These are phyloP conservation scores for Musca domestica DNA, from an alignment of 1,140 invertebrate genomes.

Conservation along the genomic window DNA sequence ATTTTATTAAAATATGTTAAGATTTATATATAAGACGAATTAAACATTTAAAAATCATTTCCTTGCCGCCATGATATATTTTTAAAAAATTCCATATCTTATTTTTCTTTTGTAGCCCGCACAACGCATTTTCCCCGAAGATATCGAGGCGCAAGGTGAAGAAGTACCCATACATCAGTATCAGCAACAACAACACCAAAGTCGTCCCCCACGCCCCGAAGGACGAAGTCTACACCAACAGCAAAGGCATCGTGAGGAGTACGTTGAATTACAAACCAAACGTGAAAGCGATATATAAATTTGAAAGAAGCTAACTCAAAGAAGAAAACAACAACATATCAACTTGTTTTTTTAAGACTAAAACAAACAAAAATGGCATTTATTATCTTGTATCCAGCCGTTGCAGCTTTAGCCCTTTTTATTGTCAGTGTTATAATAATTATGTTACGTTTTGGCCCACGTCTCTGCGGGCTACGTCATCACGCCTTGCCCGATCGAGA, in stretches of 20 bases:
- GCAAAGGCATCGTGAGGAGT: constrained; percentile 59
- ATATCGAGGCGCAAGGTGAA: constrained; percentile 41
- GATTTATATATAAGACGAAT: background rate
- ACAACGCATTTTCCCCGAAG: constrained; percentile 49
- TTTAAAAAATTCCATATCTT: background rate
- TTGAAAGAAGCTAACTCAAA: constrained; percentile 12
- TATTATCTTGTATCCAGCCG: constrained; percentile 71
- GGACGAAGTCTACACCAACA: constrained; percentile 44
- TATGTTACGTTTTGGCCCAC: constrained; percentile 69
- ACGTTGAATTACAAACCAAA: constrained; percentile 70
- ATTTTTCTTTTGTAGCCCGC: constrained; percentile 36
- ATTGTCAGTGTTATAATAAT: constrained; percentile 72
- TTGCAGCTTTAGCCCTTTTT: constrained; percentile 68
- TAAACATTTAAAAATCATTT: background rate
- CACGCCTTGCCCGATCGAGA: constrained; percentile 60
- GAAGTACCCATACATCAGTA: constrained; percentile 39
- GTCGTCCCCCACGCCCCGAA: constrained; percentile 42
- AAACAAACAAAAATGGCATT: constrained; percentile 60
- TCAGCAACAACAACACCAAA: constrained; percentile 40
- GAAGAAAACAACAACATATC: no score
- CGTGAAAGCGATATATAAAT: constrained; percentile 77
- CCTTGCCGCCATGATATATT: background rate
- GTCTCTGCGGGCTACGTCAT: constrained; percentile 67
- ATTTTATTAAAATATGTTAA: background rate
- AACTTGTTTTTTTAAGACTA: background rate